Percentiles rank a stretch among this genome's conserved stretches.
Evolutionary conservation across 1,140 invertebrate species (phyloP).

Genomic region (Drosophila erecta): DNA sequence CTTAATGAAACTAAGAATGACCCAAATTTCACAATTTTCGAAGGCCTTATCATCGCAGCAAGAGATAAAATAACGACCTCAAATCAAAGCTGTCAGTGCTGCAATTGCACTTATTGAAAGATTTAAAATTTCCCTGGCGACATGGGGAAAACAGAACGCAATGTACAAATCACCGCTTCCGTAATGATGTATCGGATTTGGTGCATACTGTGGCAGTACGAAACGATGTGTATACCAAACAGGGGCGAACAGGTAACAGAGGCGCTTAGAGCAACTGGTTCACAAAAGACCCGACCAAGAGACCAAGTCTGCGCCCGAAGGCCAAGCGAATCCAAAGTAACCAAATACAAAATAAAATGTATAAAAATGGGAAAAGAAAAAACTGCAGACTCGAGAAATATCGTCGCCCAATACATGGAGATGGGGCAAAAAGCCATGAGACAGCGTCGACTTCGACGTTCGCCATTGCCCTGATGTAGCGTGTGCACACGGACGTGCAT

Average conservation of each 20-base stretch:
- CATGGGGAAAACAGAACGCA: constrained; percentile 42
- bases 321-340: constrained; percentile 59
- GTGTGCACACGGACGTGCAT: constrained; percentile 37
- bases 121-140: constrained; percentile 18
- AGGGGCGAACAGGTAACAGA: constrained; percentile 59
- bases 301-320: constrained; percentile 47
- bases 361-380: constrained; percentile 37
- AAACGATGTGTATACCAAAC: constrained; percentile 56
- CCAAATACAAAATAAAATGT: constrained; percentile 39
- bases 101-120: constrained; percentile 23
- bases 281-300: constrained; percentile 45
- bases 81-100: constrained; percentile 9
- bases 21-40: constrained; percentile 23
- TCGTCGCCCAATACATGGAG: constrained; percentile 45
- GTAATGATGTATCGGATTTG: constrained; percentile 59
- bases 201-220: constrained; percentile 24
- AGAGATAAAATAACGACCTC: constrained; percentile 30
- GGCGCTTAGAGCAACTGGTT: constrained; percentile 61
- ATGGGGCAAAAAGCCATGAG: constrained; percentile 43
- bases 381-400: constrained; percentile 58
- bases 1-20: constrained; percentile 12
- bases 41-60: constrained; percentile 24
- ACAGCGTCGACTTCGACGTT: constrained; percentile 48
- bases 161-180: constrained; percentile 65
- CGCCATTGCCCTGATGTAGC: constrained; percentile 50